Percentiles rank a stretch among this genome's conserved stretches.
These are phyloP conservation scores for Diabrotica balteata DNA, from an alignment of 2,888 invertebrate genomes.

Conservation along the genomic window DNA sequence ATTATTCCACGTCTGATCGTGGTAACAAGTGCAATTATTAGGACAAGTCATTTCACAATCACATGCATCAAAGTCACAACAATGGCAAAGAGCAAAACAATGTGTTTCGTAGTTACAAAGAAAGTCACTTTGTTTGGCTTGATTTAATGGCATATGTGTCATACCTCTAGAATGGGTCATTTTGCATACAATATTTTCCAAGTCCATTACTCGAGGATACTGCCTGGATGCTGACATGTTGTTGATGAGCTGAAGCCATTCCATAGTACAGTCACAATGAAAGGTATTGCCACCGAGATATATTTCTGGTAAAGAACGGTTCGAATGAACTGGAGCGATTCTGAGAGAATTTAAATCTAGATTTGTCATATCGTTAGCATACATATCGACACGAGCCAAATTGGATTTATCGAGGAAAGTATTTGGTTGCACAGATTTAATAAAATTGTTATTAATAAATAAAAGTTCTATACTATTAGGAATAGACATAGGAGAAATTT, in stretches of 20 bases:
- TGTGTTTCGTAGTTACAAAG: slow-evolving; percentile 91
- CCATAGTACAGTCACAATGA: slow-evolving; percentile 94
- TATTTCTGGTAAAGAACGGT: slow-evolving; percentile 83
- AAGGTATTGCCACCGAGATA: slow-evolving; percentile 93
- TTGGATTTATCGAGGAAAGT: slow-evolving; percentile 87
- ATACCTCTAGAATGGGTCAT: slow-evolving; percentile 84
- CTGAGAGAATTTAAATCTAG: slow-evolving; percentile 83
- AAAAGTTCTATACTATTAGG: slow-evolving; percentile 88
- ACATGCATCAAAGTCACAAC: slow-evolving; percentile 95
- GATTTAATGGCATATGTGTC: slow-evolving; percentile 78
- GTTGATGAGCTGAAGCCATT: slow-evolving; percentile 91
- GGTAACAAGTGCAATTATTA: slow-evolving; percentile 91
- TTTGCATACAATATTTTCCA: slow-evolving; percentile 87
- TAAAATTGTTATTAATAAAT: slow-evolving; percentile 89
- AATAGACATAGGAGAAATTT: slow-evolving; percentile 83
- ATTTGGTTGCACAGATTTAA: slow-evolving; percentile 80
- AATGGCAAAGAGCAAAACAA: slow-evolving; percentile 93
- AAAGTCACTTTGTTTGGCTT: slow-evolving; percentile 83
- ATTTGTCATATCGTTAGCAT: slow-evolving; percentile 84
- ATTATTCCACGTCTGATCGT: slow-evolving; percentile 92
- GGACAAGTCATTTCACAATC: slow-evolving; percentile 98
- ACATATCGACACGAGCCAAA: slow-evolving; percentile 87
- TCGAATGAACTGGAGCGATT: slow-evolving; percentile 75
- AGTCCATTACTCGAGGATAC: slow-evolving; percentile 87
- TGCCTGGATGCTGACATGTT: slow-evolving; percentile 83